Base-by-base conservation (phyloP, 2,888 invertebrate genomes). In the Megalurothrips usitatus region DNA sequence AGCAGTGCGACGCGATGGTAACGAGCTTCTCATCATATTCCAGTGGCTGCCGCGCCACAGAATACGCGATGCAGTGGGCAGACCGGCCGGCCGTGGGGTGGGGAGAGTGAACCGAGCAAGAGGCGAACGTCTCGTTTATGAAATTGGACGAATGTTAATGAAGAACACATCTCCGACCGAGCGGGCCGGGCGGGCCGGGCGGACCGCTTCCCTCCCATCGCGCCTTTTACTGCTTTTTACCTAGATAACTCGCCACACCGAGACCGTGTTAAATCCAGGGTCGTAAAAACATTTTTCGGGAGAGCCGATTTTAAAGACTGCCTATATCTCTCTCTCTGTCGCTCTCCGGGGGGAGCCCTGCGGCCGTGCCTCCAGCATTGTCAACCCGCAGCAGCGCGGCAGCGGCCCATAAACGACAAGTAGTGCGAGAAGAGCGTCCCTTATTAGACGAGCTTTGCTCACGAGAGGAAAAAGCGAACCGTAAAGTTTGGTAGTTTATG, bases 81-180 rank as follows among this genome's bases (percentile, higher is more conserved):
- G n/a, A n/a, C n/a, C n/a, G n/a, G n/a, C n/a, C n/a, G n/a, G n/a
- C n/a, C n/a, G n/a, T n/a, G 49, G 49, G 49, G 23, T 4, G 26
- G 68, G 23, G 68, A 23, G 68, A 23, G 26, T 23, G 68, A 75
- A 26, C 68, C 26, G 68, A 75, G 12, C 68, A 75, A 75, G 68
- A 75, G 68, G 68, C 26, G 68, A 75, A 75, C 26, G 68, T 75
- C 68, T 75, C 68, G 68, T 75, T 75, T 75, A 75, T 75, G 68
- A 75, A 75, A 75, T 75, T 75, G 68, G 68, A 75, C 68, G 68
- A 75, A 75, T 75, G 68, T 75, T 75, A 75, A 75, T 75, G 68
- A 75, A 75, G 68, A 75, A 75, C n/a, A 75, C 68, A 75, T 75
- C 68, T 26, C 68, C 26, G 23, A 0, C 19, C 58, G 14, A 11